These are phyloP conservation scores for Entomyzon cyanotis DNA, from an alignment of 2,113 vertebrate species.

Conservation along the genomic window DNA sequence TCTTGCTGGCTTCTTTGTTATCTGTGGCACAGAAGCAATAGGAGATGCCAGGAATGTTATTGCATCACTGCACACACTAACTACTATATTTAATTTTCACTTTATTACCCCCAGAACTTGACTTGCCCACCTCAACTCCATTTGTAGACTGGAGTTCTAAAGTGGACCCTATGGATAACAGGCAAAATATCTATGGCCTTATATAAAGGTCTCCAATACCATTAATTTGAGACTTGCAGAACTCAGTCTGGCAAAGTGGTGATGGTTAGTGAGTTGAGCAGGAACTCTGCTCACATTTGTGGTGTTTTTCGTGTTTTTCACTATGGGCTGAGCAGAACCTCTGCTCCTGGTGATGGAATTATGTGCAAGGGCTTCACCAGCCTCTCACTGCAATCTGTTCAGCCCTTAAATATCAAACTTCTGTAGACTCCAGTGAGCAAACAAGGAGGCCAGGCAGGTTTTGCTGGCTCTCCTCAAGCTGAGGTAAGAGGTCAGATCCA, in stretches of 20 bases:
- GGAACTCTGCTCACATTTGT: not conserved
- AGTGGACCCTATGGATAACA: not conserved
- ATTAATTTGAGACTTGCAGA: not conserved
- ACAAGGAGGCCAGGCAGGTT: not conserved
- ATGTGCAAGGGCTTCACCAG: not conserved
- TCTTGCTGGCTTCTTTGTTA: not conserved
- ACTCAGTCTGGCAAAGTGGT: not conserved
- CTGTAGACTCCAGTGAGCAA: not conserved
- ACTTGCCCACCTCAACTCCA: not conserved
- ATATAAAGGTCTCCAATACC: not conserved
- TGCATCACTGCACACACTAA: not conserved
- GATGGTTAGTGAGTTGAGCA: too few relatives aligned
- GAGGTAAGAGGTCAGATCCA: not conserved
- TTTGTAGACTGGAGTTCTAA: not conserved
- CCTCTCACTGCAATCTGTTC: not conserved
- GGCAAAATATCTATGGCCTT: not conserved
- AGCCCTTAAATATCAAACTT: not conserved
- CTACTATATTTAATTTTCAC: not conserved
- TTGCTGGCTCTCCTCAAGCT: not conserved
- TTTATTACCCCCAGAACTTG: not conserved
- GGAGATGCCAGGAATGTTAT: not conserved
- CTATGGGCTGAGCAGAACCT: not conserved
- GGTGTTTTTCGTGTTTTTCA: too few relatives aligned
- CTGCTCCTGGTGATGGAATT: not conserved
- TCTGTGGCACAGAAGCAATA: not conserved